Percentiles rank a stretch among this genome's conserved stretches.
phyloP scores from a whole-genome alignment of 2,888 invertebrate species.

The Lasioglossum pauxillum region DNA sequence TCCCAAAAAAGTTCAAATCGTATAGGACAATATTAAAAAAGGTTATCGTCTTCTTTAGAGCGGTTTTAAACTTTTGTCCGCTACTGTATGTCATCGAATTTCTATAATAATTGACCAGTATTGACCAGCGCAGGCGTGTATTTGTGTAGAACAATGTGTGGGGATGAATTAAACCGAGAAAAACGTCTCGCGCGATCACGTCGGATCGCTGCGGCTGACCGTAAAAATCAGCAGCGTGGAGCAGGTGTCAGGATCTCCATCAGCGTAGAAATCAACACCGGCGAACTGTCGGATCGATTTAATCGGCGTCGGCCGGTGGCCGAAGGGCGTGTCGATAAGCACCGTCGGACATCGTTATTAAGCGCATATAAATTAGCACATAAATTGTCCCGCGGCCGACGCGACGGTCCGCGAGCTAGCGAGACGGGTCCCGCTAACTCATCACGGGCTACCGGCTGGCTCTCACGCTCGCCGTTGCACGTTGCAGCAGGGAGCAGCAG shows the following conservation, averaged over 20 bases:
- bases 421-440: slow-evolving; percentile 39
- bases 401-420: slow-evolving; percentile 50
- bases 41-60: no score
- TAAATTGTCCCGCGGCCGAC: slow-evolving; percentile 80
- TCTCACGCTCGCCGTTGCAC: slow-evolving; percentile 2
- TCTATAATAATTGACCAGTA: background rate
- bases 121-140: background rate
- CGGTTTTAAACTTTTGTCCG: no score
- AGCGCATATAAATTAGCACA: slow-evolving; percentile 84
- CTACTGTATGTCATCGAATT: background rate
- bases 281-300: slow-evolving; percentile 78
- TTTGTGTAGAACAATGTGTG: background rate
- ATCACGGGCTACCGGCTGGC: slow-evolving; percentile 2
- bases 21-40: no score
- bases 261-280: slow-evolving; percentile 29
- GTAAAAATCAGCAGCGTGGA: background rate
- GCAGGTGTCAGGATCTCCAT: background rate
- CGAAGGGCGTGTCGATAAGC: slow-evolving; percentile 83
- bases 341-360: slow-evolving; percentile 84
- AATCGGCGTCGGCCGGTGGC: slow-evolving; percentile 76
- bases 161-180: background rate
- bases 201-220: background rate
- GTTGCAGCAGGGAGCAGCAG: background rate
- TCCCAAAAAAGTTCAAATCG: no score
- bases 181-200: slow-evolving; percentile 2